Evolutionary conservation across 2,113 vertebrate species (phyloP).

Genomic region (Oreochromis spilurus): DNA sequence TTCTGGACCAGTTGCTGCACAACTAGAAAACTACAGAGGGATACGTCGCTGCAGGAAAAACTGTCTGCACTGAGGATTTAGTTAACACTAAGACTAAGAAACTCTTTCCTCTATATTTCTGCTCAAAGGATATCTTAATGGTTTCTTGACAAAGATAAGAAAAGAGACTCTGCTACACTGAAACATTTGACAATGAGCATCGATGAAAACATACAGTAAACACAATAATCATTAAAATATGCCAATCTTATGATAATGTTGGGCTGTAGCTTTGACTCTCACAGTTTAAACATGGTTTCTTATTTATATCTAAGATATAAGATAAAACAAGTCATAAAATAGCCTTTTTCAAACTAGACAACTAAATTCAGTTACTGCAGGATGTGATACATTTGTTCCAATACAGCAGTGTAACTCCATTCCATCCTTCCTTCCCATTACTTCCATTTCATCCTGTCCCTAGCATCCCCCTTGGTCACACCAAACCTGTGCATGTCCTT

Average conservation of each 20-base stretch:
- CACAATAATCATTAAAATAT: background rate
- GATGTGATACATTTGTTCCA: background rate
- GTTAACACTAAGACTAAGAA: background rate
- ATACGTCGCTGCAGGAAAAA: background rate
- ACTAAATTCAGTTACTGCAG: background rate
- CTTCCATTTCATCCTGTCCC: background rate
- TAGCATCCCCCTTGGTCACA: background rate
- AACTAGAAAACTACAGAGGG: background rate
- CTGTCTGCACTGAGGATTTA: background rate
- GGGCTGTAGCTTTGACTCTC: background rate
- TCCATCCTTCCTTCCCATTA: background rate
- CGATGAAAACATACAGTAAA: background rate
- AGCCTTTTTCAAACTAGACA: background rate
- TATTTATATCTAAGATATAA: background rate
- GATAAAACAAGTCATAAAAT: background rate
- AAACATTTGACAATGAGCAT: background rate
- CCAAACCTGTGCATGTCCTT: background rate
- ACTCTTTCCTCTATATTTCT: background rate
- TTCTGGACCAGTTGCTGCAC: slow-evolving; percentile 4
- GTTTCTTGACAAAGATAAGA: background rate
- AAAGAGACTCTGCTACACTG: background rate
- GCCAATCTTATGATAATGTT: background rate
- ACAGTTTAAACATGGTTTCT: background rate
- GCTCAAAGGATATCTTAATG: background rate
- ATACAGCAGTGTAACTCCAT: background rate